phyloP scores from a whole-genome alignment of 2,797 vertebrate genomes.

The Tangara arthus region DNA sequence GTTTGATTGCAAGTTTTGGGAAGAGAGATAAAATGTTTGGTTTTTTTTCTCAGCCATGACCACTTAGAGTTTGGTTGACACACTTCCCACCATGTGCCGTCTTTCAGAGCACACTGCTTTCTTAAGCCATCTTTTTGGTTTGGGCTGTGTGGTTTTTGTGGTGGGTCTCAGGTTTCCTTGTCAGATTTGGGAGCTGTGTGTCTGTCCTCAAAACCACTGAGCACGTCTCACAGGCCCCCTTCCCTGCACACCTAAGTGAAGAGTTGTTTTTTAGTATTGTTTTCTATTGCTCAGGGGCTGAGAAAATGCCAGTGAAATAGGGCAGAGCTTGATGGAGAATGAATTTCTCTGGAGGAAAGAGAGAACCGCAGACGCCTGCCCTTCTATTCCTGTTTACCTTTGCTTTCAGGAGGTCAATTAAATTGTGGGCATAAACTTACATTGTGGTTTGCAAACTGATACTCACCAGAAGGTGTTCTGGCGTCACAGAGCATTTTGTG shows the following conservation, averaged over 20 bases:
- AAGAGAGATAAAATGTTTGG: neutral
- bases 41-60: neutral
- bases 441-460: constrained; percentile 47
- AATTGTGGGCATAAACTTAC: constrained; percentile 58
- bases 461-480: constrained; percentile 47
- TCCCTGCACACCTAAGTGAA: neutral
- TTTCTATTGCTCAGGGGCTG: neutral
- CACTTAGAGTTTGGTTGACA: neutral
- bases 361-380: neutral
- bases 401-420: constrained; percentile 52
- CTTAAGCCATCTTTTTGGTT: neutral
- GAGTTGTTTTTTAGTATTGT: neutral
- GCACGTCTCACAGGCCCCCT: neutral
- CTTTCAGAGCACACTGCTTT: neutral
- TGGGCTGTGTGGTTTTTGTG: neutral
- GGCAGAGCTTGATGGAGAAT: neutral
- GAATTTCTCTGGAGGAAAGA: constrained; percentile 20
- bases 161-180: neutral
- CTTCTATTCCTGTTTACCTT: constrained; percentile 56
- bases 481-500: constrained; percentile 33
- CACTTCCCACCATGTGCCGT: neutral
- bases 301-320: neutral
- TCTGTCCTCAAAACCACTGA: neutral
- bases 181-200: neutral
- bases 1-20: neutral